Base-by-base conservation (phyloP, 2,797 vertebrate genomes). In the Falco concolor region DNA sequence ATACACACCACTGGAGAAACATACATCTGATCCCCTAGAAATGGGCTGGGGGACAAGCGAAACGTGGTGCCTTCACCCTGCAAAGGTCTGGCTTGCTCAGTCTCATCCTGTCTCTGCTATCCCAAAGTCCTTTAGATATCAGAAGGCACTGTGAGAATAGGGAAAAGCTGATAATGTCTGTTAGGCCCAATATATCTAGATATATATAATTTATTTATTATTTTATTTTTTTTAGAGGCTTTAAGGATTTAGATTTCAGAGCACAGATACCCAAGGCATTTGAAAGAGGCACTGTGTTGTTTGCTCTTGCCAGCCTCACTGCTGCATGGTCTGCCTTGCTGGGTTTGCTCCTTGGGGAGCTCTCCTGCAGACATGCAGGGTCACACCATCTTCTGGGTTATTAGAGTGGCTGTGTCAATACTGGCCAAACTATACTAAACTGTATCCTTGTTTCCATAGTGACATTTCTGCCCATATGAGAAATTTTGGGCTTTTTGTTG, bases 381-480 rank as follows among this genome's bases (percentile, higher is more conserved):
- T 78, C 16, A 0, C 83, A 28, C 17, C 64, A 53, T 53, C 89
- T 69, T 73, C 61, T 54, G 85, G 79, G 69, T 72, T 90, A 79
- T 73, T 75, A 84, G 50, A 93, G 57, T 3, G 8, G 80, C 80
- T 84, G 54, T 94, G 83, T 82, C 87, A 86, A 34, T 74, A 50
- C 83, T n/a, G 91, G 73, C 85, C 93, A 94, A 95, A 94, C 44
- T 16, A 69, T 63, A 61, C 76, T 78, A 88, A 95, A 90, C 85
- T 65, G 8, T 10, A 73, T 95, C 67, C 86, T 92, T 63, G 97
- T 97, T 97, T 97, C 97, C 96, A 97, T 97, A 97, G 96, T 91
- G 94, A 97, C 95, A 93, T 90, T 95, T 86, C 95, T 95, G 93
- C 53, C 70, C 56, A 74, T 80, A 53, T 70, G 90, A 97, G 91